Evolutionary conservation across 2,888 invertebrate species (phyloP), one percentile per base, ranked within the genome.

Genomic region (Drosophila lutescens): DNA sequence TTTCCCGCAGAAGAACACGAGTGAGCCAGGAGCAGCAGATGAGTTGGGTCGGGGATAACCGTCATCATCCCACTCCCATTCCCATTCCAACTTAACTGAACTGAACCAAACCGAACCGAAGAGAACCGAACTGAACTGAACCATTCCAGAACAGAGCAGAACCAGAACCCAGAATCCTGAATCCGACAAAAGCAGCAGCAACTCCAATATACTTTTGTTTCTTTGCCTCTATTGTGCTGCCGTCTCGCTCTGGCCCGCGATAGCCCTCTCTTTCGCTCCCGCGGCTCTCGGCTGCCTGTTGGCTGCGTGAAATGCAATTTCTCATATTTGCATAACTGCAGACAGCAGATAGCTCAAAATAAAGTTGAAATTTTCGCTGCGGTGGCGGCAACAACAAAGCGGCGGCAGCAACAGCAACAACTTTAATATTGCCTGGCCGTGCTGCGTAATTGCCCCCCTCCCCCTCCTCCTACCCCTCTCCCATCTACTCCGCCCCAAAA

Each of bases 261-360:
- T 12, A 4, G 8, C 26, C 36, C 32, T 12, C 30, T 26, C 15
- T 20, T 17, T 20, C 13, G 23, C 41, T 57, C 13, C n/a, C 32
- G 9, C 10, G 15, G 10, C 46, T 26, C 46, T 26, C 26, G n/a
- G 15, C 40, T 38, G 55, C 51, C 69, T 78, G 46, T 61, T 66
- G 69, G 78, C 69, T 84, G 79, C 76, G 86, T 86, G 74, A 88
- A 84, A 84, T 84, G 83, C 88, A 84, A 84, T 84, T 84, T 88
- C 88, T 88, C 83, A 84, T 84, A 84, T 84, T 84, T 84, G 83
- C 83, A 83, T 88, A 83, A 88, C 88, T 88, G 83, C 83, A 88
- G 86, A 88, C 86, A 86, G 88, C 76, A 83, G 80, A 83, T 83
- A 83, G 83, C 83, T 83, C 83, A 88, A 83, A 83, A 88, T 88